A percentile compares a stretch with the other conserved stretches of the same genome.
These are phyloP conservation scores for Mirza zaza DNA, from an alignment of 2,113 vertebrate genomes.

Conservation along the genomic window DNA sequence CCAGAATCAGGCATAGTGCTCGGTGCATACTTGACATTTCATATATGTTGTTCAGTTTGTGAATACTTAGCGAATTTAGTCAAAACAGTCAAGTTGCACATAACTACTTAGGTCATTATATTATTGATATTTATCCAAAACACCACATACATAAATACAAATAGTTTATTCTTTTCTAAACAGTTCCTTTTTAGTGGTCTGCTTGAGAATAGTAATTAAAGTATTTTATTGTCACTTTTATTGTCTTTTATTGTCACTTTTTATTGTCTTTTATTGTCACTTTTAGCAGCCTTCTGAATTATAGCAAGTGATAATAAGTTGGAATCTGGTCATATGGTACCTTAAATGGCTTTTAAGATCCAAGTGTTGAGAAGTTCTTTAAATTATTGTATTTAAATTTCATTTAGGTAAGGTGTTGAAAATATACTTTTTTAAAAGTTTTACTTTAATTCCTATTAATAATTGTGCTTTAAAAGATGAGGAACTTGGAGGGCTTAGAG, in stretches of 20 bases:
- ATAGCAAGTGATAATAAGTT: background rate
- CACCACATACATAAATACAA: background rate
- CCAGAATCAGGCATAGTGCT: background rate
- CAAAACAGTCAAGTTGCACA: background rate
- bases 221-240: too few species aligned
- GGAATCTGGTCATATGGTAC: background rate
- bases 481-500: background rate
- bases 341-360: background rate
- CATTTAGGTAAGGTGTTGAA: background rate
- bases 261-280: background rate
- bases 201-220: background rate
- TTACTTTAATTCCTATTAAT: background rate
- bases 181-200: conserved; percentile 52
- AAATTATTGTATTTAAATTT: background rate
- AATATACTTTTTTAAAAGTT: background rate
- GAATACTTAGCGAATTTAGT: background rate
- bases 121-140: background rate
- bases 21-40: background rate
- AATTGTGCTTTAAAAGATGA: background rate
- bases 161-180: background rate
- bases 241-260: background rate
- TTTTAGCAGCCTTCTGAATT: background rate
- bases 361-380: background rate
- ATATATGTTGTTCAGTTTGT: background rate
- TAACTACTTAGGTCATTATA: background rate